Percentiles rank a stretch among this genome's conserved stretches.
These are phyloP conservation scores for Chloebia gouldiae DNA, from an alignment of 2,113 vertebrate genomes.

Conservation along the genomic window DNA sequence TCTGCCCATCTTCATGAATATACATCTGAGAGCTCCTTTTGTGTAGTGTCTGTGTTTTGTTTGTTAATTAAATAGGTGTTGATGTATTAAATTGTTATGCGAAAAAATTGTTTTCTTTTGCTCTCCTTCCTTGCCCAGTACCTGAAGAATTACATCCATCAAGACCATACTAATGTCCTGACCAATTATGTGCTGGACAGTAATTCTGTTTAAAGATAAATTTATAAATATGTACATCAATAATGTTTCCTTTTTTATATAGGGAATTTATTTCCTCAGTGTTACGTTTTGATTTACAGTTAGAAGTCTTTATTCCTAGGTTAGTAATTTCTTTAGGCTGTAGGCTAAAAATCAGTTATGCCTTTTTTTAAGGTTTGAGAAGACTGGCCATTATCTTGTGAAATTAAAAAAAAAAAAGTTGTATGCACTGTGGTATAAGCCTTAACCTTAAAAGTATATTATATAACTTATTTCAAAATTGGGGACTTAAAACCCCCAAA, in stretches of 20 bases:
- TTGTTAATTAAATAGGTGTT: neutral
- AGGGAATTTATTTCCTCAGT: neutral
- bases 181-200: neutral
- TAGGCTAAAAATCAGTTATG: neutral
- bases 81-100: neutral
- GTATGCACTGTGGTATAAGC: neutral
- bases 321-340: neutral
- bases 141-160: neutral
- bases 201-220: neutral
- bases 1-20: neutral
- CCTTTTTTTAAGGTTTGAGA: neutral
- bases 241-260: neutral
- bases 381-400: neutral
- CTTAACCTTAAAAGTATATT: neutral
- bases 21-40: neutral
- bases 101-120: neutral
- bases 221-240: neutral
- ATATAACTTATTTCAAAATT: neutral
- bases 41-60: neutral
- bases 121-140: neutral
- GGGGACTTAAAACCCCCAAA: neutral
- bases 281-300: neutral
- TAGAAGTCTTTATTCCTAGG: neutral
- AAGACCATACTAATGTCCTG: neutral
- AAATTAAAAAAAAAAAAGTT: neutral